Conservation (phyloP, 2,113 vertebrate genomes). For the Pitta sordida region DNA sequence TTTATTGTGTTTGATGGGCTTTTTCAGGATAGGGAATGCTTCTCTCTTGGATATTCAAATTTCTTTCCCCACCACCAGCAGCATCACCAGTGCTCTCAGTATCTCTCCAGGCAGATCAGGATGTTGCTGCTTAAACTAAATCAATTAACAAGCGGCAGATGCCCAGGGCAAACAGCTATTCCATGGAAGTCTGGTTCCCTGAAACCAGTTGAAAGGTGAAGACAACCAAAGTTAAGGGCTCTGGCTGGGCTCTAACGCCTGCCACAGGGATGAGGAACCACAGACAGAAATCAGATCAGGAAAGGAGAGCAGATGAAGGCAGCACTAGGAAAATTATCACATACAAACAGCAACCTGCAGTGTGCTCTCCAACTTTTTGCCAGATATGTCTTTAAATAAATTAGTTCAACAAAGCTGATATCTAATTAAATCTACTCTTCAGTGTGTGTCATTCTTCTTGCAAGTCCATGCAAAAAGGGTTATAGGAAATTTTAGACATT, state of each 20-base stretch:
- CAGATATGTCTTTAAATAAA: constrained; percentile 15
- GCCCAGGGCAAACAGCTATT: background rate
- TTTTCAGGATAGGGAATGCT: background rate
- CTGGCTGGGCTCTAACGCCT: background rate
- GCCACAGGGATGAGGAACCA: background rate
- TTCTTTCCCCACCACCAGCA: background rate
- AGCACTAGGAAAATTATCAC: background rate
- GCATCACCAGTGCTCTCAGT: accelerated
- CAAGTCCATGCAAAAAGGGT: background rate
- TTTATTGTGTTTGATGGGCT: background rate
- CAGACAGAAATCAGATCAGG: constrained; percentile 2
- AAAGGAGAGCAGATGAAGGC: background rate
- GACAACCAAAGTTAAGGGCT: background rate
- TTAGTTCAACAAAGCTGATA: constrained; percentile 13
- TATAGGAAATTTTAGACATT: background rate
- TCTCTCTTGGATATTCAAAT: background rate
- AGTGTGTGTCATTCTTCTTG: background rate
- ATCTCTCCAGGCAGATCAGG: background rate
- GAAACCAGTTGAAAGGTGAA: background rate
- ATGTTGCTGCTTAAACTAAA: background rate
- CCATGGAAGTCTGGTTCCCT: background rate
- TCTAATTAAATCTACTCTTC: constrained; percentile 35
- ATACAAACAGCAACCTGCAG: background rate
- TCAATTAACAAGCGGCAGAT: background rate
- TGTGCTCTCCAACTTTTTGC: background rate